A percentile compares a stretch with the other conserved stretches of the same genome.
Conservation (phyloP, 2,888 invertebrate genomes). For the Coenonympha glycerion region DNA sequence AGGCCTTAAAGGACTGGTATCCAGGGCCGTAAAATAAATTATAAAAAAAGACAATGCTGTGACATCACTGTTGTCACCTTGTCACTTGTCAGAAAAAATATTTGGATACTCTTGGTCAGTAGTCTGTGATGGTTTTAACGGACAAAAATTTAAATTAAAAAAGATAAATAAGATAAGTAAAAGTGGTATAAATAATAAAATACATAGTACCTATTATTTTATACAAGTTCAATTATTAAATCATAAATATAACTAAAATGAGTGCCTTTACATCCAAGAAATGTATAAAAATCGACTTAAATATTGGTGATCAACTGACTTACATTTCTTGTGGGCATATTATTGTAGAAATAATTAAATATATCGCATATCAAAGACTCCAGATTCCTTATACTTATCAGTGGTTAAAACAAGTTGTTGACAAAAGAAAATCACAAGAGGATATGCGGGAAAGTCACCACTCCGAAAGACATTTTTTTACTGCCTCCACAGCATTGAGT, state of each 20-base stretch:
- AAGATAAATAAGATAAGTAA: too few relatives aligned
- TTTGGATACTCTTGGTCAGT: too few relatives aligned
- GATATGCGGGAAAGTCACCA: conserved; percentile 52
- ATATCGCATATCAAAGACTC: conserved; percentile 73
- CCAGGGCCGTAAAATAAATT: too few relatives aligned
- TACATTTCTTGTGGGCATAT: conserved; percentile 74
- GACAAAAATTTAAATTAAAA: too few relatives aligned
- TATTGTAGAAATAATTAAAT: conserved; percentile 75
- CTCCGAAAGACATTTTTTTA: conserved; percentile 61
- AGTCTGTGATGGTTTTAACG: too few relatives aligned
- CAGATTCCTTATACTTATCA: conserved; percentile 73
- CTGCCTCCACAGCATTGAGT: conserved; percentile 58
- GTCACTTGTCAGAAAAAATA: too few relatives aligned
- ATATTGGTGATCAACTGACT: conserved; percentile 72
- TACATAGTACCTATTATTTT: neutral
- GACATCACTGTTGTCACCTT: too few relatives aligned
- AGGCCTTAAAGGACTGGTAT: too few relatives aligned
- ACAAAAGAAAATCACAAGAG: conserved; percentile 46
- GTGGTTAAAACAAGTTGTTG: conserved; percentile 66
- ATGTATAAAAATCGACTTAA: conserved; percentile 42
- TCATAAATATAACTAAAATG: neutral
- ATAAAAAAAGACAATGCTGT: too few relatives aligned
- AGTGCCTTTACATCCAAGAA: conserved; percentile 10
- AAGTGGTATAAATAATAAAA: too few relatives aligned
- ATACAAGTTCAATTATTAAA: neutral